phyloP scores from a whole-genome alignment of 2,113 vertebrate genomes.

The Columba livia region DNA sequence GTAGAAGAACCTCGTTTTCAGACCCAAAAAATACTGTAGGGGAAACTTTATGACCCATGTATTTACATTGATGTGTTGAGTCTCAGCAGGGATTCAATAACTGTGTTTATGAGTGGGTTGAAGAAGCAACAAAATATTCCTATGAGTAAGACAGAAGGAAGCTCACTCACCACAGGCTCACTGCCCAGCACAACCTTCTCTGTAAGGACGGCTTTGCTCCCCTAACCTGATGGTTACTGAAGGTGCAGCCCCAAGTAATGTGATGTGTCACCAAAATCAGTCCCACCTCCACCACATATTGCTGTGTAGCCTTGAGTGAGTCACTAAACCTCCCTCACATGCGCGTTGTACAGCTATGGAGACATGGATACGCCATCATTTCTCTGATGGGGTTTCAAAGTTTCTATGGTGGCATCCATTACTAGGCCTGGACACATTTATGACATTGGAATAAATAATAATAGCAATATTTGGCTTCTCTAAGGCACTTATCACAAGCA shows the following conservation, averaged over 20 bases:
- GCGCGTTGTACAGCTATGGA: neutral
- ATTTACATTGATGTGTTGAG: neutral
- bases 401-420: neutral
- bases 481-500: neutral
- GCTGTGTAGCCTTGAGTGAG: neutral
- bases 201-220: neutral
- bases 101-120: neutral
- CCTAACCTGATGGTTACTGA: neutral
- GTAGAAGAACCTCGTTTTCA: neutral
- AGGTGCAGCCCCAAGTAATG: neutral
- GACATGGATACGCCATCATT: rapidly evolving
- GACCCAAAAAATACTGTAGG: neutral
- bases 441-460: neutral
- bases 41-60: neutral
- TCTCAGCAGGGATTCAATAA: neutral
- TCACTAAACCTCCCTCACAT: neutral
- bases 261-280: neutral
- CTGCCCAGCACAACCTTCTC: neutral
- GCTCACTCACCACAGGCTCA: no score
- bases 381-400: neutral
- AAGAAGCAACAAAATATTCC: neutral
- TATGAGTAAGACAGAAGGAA: neutral
- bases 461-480: neutral
- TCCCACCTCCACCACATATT: neutral
- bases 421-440: neutral